Evolutionary conservation across 2,113 vertebrate species (phyloP).

Genomic region (Chunga burmeisteri): DNA sequence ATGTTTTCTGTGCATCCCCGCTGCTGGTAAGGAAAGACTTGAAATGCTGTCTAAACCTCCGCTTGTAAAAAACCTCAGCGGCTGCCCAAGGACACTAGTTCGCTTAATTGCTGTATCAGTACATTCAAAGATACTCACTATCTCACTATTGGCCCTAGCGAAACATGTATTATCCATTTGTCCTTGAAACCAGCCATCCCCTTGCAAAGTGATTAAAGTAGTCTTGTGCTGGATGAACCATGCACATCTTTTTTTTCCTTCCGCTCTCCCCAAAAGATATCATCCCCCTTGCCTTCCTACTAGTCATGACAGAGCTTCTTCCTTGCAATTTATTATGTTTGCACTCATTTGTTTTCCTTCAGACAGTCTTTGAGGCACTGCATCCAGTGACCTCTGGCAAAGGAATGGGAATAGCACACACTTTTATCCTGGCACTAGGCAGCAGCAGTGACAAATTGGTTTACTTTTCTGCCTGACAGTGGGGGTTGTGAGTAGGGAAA

Average conservation of each 20-base stretch:
- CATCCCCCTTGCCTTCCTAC: background rate
- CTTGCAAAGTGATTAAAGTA: conserved; percentile 7
- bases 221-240: background rate
- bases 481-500: background rate
- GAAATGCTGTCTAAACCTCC: conserved; percentile 23
- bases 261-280: conserved; percentile 9
- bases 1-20: background rate
- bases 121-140: background rate
- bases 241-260: background rate
- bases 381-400: conserved; percentile 69
- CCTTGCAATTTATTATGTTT: conserved; percentile 10
- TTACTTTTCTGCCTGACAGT: conserved; percentile 59
- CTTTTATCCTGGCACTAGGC: conserved; percentile 58
- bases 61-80: conserved; percentile 19
- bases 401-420: conserved; percentile 2
- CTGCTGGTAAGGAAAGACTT: background rate
- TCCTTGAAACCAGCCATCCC: conserved; percentile 56
- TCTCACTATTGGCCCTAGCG: conserved; percentile 2
- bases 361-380: conserved; percentile 20
- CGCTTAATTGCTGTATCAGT: conserved; percentile 32
- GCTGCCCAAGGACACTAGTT: conserved; percentile 65
- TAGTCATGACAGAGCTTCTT: background rate
- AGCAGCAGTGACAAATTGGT: conserved; percentile 70
- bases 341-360: conserved; percentile 67
- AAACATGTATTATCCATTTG: conserved; percentile 49